Evolutionary conservation across 2,113 vertebrate genomes (phyloP).

Genomic region (Neomonachus schauinslandi): DNA sequence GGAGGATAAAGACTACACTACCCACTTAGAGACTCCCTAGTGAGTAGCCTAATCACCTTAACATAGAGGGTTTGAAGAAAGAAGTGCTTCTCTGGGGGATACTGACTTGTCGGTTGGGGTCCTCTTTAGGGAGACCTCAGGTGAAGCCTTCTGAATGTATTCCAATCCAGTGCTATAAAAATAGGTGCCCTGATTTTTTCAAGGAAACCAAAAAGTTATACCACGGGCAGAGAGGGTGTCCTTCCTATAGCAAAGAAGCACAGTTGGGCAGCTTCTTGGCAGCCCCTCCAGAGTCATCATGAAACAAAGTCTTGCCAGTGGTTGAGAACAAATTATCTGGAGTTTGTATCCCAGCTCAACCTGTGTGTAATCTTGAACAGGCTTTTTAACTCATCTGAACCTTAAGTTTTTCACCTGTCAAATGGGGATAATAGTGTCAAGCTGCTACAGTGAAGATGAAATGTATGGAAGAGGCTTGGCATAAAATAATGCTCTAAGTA

Average conservation of each 20-base stretch:
- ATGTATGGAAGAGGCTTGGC: background rate
- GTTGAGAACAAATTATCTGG: background rate
- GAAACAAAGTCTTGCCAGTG: background rate
- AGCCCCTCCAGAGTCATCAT: background rate
- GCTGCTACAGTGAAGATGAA: background rate
- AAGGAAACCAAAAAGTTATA: background rate
- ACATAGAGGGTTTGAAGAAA: background rate
- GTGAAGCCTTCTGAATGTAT: background rate
- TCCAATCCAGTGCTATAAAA: background rate
- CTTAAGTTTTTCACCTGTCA: background rate
- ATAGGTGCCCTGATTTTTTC: background rate
- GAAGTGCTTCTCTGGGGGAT: too few relatives aligned
- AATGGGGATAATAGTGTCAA: background rate
- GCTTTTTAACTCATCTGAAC: background rate
- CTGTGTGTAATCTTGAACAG: background rate
- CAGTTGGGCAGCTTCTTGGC: background rate
- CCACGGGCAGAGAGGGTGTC: background rate
- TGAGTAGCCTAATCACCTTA: background rate
- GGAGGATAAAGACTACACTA: background rate
- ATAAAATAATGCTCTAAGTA: background rate
- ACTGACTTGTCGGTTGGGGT: background rate
- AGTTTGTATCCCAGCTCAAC: background rate
- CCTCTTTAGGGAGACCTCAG: background rate
- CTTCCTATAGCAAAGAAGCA: background rate
- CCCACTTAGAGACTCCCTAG: background rate